Percentiles rank a stretch among this genome's conserved stretches.
phyloP scores from a whole-genome alignment of 2,888 invertebrate species.

The Stramonita haemastoma region DNA sequence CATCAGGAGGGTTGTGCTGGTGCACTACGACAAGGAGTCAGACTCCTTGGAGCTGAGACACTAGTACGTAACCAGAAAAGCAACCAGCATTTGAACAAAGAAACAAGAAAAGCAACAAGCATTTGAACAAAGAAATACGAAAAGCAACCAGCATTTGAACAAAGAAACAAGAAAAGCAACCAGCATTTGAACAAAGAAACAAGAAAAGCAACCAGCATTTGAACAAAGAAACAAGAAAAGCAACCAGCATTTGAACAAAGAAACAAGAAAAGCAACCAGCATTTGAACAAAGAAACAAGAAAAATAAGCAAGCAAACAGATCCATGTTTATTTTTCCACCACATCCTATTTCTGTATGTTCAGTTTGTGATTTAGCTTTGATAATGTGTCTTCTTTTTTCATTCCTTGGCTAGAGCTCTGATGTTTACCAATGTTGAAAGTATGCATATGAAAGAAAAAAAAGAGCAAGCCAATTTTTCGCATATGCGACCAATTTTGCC shows the following conservation, averaged over 20 bases:
- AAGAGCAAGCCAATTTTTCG: too few relatives aligned
- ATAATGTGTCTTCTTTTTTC: too few relatives aligned
- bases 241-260: background rate
- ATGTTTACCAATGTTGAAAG: too few relatives aligned
- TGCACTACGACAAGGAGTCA: slow-evolving; percentile 91
- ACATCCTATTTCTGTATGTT: too few relatives aligned
- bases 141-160: background rate
- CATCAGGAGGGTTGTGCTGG: slow-evolving; percentile 91
- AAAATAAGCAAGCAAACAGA: too few relatives aligned
- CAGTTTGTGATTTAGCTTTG: too few relatives aligned
- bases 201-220: background rate
- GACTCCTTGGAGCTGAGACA: slow-evolving; percentile 94
- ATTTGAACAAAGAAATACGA: too few relatives aligned
- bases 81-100: background rate
- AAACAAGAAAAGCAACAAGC: background rate
- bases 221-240: background rate
- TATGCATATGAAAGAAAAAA: too few relatives aligned
- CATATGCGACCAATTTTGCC: too few relatives aligned
- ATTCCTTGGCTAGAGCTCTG: too few relatives aligned
- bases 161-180: background rate
- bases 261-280: background rate
- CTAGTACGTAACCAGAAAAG: slow-evolving; percentile 81
- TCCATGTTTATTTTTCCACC: too few relatives aligned
- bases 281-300: too few relatives aligned
- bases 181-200: background rate